phyloP scores from a whole-genome alignment of 2,797 vertebrate genomes.

The Phoeniculus purpureus region DNA sequence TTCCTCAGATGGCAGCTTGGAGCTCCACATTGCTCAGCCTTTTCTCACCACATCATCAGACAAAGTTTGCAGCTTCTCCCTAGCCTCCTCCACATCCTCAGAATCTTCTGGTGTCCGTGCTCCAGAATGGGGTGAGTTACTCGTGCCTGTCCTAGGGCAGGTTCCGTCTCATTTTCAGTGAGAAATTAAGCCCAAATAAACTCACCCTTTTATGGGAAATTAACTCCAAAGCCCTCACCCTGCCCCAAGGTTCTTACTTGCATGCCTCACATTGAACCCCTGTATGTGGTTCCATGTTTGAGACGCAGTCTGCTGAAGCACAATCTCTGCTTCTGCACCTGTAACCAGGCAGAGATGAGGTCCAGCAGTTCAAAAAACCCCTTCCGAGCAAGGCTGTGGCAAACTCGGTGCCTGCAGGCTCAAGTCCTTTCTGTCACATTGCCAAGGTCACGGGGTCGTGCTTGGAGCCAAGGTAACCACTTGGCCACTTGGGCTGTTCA shows the following conservation, averaged over 20 bases:
- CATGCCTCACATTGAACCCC: not conserved
- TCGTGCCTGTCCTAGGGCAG: not conserved
- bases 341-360: too few relatives aligned
- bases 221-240: not conserved
- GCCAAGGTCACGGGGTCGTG: too few relatives aligned
- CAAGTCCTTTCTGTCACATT: too few relatives aligned
- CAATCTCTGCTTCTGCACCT: too few relatives aligned
- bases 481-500: too few relatives aligned
- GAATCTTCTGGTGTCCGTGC: not conserved
- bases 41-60: not conserved
- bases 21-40: not conserved
- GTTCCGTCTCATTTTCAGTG: not conserved
- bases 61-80: too few relatives aligned
- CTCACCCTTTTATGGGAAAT: not conserved
- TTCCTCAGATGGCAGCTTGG: not conserved
- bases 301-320: not conserved
- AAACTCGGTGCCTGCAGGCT: too few relatives aligned
- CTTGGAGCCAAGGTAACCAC: not conserved
- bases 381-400: too few relatives aligned
- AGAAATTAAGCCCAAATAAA: not conserved
- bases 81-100: not conserved
- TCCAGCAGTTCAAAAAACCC: too few relatives aligned
- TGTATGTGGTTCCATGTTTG: too few relatives aligned
- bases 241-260: not conserved
- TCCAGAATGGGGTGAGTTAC: not conserved